Evolutionary conservation across 2,888 invertebrate genomes (phyloP).

Genomic region (Nemurella pictetii): DNA sequence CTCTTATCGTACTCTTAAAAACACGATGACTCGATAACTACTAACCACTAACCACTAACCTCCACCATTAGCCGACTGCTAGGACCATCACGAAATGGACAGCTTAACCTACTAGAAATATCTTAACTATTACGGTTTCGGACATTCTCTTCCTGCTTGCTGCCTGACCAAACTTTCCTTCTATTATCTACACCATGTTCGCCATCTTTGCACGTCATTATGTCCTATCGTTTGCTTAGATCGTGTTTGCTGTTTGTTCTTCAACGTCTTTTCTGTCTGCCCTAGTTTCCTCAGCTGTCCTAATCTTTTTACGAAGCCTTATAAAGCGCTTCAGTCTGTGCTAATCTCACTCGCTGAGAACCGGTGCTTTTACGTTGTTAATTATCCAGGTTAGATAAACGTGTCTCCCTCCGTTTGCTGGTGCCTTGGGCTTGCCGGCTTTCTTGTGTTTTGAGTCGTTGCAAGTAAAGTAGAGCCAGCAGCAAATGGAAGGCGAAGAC

Average conservation of each 20-base stretch:
- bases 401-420: background rate
- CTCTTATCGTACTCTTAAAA: background rate
- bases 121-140: background rate
- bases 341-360: background rate
- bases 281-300: background rate
- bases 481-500: background rate
- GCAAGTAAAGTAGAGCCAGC: background rate
- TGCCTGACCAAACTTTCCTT: background rate
- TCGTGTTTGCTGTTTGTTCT: background rate
- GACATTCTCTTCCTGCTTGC: background rate
- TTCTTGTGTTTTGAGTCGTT: too few species aligned
- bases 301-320: background rate
- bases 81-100: background rate
- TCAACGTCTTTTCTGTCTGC: background rate
- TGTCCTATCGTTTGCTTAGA: background rate
- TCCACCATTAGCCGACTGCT: background rate
- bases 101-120: background rate
- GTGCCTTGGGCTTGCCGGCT: background rate
- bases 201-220: background rate
- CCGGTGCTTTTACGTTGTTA: background rate
- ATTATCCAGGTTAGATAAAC: background rate
- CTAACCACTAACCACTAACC: conserved; percentile 39
- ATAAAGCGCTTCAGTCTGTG: background rate
- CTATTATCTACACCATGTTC: background rate
- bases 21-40: conserved; percentile 32